A percentile compares a stretch with the other conserved stretches of the same genome.
Evolutionary conservation across 2,888 invertebrate genomes (phyloP).

Genomic region (Geophilus truncorum): DNA sequence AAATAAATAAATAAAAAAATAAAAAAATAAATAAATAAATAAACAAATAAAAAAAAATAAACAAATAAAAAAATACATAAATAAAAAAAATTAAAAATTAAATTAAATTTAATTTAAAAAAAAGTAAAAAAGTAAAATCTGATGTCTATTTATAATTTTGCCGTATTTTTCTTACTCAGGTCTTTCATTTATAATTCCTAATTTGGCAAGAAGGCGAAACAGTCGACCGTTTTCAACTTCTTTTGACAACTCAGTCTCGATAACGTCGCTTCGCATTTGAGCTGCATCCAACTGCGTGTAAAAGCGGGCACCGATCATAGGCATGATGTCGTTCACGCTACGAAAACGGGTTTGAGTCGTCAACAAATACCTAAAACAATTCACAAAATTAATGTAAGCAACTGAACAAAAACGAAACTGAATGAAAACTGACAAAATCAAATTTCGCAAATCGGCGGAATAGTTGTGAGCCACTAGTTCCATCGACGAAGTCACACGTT

Average conservation of each 20-base stretch:
- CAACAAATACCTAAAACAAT: conserved; percentile 63
- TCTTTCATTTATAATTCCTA: conserved; percentile 90
- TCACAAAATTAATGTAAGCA: too few relatives aligned
- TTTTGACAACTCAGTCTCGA: conserved; percentile 83
- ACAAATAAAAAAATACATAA: too few relatives aligned
- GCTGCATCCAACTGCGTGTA: conserved; percentile 91
- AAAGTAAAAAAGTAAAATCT: too few relatives aligned
- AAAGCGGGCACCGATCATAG: conserved; percentile 95
- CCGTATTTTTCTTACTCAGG: conserved; percentile 67
- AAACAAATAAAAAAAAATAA: too few relatives aligned
- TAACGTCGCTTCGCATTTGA: conserved; percentile 77
- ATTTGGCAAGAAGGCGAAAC: conserved; percentile 81
- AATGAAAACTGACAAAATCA: conserved; percentile 66
- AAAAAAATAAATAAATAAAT: too few relatives aligned
- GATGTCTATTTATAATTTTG: too few relatives aligned
- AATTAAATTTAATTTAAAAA: too few relatives aligned
- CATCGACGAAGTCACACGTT: conserved; percentile 80
- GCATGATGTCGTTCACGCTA: conserved; percentile 94
- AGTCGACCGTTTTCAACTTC: conserved; percentile 94
- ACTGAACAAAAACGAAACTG: not conserved
- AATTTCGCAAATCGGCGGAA: conserved; percentile 87
- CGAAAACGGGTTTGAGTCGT: conserved; percentile 55
- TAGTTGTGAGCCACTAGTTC: conserved; percentile 85
- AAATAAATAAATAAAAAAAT: too few relatives aligned
- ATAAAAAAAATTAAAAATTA: too few relatives aligned